A percentile compares a stretch with the other conserved stretches of the same genome.
Evolutionary conservation across 2,113 vertebrate species (phyloP).

Genomic region (Peromyscus californicus): DNA sequence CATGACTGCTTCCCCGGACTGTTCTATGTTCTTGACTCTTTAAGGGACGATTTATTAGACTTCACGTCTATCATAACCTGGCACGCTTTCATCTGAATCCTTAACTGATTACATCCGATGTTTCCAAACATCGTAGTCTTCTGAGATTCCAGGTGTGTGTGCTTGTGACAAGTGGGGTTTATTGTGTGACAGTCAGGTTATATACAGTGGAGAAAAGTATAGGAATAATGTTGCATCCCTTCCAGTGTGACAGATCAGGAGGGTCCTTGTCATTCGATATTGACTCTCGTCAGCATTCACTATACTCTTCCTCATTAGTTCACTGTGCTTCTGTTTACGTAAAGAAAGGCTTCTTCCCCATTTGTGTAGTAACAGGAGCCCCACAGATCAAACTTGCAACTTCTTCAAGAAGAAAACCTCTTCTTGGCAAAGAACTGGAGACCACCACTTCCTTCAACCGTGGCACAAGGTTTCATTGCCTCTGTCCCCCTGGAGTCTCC

Average conservation of each 20-base stretch:
- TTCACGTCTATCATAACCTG: too few relatives aligned
- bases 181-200: not conserved
- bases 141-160: not conserved
- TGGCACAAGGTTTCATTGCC: fast-evolving
- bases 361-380: not conserved
- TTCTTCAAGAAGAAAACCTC: not conserved
- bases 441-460: not conserved
- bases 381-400: not conserved
- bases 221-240: not conserved
- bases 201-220: not conserved
- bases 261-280: not conserved
- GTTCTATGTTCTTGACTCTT: not conserved
- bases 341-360: not conserved
- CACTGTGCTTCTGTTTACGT: not conserved
- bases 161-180: not conserved
- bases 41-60: not conserved
- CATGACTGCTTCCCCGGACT: not conserved
- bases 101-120: too few relatives aligned
- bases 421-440: fast-evolving
- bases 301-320: fast-evolving
- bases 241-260: fast-evolving
- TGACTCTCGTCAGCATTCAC: too few relatives aligned
- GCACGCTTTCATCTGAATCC: not conserved
- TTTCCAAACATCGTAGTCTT: not conserved
- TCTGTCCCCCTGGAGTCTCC: not conserved